phyloP scores from a whole-genome alignment of 2,888 invertebrate genomes.

The Bellardia bayeri region DNA sequence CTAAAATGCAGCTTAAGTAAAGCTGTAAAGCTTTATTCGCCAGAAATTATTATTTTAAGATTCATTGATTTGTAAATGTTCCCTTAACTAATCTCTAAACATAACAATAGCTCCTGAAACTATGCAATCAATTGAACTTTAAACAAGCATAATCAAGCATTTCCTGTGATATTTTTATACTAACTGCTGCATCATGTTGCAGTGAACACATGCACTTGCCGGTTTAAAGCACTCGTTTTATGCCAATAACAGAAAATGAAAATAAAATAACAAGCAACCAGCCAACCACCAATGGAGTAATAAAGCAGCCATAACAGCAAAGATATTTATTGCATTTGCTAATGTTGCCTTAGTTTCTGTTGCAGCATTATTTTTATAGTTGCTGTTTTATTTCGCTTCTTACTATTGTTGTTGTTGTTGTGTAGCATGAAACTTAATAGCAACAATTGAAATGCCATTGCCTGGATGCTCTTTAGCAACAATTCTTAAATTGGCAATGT shows the following conservation, averaged over 20 bases:
- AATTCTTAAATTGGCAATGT: slow-evolving; percentile 66
- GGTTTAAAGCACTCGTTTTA: background rate
- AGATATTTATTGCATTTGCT: slow-evolving; percentile 60
- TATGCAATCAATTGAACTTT: background rate
- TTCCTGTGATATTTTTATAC: background rate
- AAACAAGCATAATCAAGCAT: slow-evolving; percentile 39
- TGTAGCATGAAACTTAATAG: slow-evolving; percentile 44
- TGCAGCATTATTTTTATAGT: slow-evolving; percentile 40
- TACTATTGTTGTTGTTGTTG: slow-evolving; percentile 6
- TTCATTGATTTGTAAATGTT: background rate
- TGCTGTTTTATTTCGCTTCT: slow-evolving; percentile 47
- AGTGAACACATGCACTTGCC: background rate
- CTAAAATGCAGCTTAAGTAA: too few relatives aligned
- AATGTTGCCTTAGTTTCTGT: slow-evolving; percentile 23
- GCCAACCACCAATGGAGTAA: slow-evolving; percentile 12
- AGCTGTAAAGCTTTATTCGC: too few relatives aligned
- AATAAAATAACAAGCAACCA: slow-evolving; percentile 1
- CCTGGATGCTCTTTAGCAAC: slow-evolving; percentile 55
- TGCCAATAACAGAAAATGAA: background rate
- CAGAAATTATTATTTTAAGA: too few relatives aligned
- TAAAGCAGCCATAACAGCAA: slow-evolving; percentile 45
- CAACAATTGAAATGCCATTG: slow-evolving; percentile 61
- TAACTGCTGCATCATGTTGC: background rate
- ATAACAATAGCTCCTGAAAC: background rate
- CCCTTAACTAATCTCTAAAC: too few relatives aligned